These are phyloP conservation scores for Amblyornis subalaris DNA, from an alignment of 2,113 vertebrate species.

Conservation along the genomic window DNA sequence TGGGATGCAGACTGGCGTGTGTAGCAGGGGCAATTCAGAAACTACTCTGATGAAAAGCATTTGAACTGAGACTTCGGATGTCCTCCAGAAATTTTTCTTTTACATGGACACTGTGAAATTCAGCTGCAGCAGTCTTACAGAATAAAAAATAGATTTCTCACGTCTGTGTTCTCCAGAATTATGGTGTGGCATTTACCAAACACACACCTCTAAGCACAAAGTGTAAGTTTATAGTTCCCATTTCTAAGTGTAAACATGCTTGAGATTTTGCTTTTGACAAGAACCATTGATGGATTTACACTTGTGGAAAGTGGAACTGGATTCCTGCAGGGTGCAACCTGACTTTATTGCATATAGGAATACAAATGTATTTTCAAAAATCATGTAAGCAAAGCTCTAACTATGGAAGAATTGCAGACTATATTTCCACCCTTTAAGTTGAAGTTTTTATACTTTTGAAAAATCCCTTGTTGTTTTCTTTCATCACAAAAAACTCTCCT, in stretches of 20 bases:
- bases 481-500: neutral
- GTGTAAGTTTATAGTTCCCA: neutral
- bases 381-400: neutral
- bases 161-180: neutral
- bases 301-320: neutral
- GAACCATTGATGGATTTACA: neutral
- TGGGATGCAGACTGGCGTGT: neutral
- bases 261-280: neutral
- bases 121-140: neutral
- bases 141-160: conserved; percentile 38
- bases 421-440: neutral
- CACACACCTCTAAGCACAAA: neutral
- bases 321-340: neutral
- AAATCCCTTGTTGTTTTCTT: neutral
- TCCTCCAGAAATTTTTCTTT: neutral
- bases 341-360: neutral
- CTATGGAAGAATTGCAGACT: neutral
- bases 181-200: conserved; percentile 7
- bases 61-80: neutral
- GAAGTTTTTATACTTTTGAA: neutral
- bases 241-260: neutral
- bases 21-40: neutral
- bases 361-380: neutral
- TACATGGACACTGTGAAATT: neutral
- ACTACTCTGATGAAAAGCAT: neutral